These are phyloP conservation scores for Drosophila recens DNA, from an alignment of 2,888 invertebrate genomes.

Conservation along the genomic window DNA sequence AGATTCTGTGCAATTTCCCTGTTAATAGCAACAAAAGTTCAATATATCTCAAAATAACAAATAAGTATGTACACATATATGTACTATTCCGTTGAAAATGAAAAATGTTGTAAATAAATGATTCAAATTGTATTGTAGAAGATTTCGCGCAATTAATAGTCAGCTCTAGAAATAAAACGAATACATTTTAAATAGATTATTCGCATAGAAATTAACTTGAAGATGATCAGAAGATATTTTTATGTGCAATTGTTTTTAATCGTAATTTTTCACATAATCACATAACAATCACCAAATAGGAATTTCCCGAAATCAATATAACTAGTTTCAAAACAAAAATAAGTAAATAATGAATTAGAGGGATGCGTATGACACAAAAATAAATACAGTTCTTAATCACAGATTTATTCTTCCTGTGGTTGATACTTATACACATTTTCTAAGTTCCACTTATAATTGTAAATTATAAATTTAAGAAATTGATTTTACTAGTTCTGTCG, in stretches of 20 bases:
- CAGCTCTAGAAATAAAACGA: background rate
- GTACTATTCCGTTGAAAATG: background rate
- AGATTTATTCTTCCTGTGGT: background rate
- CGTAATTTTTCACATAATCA: background rate
- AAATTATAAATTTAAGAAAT: background rate
- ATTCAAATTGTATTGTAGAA: background rate
- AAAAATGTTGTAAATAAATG: slow-evolving; percentile 5
- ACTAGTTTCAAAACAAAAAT: background rate
- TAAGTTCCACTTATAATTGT: background rate
- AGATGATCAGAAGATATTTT: background rate
- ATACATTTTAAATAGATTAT: background rate
- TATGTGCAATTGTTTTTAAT: background rate
- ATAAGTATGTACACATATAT: background rate
- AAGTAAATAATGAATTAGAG: background rate
- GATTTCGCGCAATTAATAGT: background rate
- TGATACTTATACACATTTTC: background rate
- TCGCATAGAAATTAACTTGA: background rate
- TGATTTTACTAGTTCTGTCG: background rate
- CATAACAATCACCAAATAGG: background rate
- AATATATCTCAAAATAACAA: background rate
- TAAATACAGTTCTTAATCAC: background rate
- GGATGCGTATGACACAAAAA: background rate
- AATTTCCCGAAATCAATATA: background rate
- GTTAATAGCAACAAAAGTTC: background rate
- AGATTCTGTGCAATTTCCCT: slow-evolving; percentile 1